These are phyloP conservation scores for Morinoia aosen DNA, from an alignment of 2,888 invertebrate genomes.

Conservation along the genomic window DNA sequence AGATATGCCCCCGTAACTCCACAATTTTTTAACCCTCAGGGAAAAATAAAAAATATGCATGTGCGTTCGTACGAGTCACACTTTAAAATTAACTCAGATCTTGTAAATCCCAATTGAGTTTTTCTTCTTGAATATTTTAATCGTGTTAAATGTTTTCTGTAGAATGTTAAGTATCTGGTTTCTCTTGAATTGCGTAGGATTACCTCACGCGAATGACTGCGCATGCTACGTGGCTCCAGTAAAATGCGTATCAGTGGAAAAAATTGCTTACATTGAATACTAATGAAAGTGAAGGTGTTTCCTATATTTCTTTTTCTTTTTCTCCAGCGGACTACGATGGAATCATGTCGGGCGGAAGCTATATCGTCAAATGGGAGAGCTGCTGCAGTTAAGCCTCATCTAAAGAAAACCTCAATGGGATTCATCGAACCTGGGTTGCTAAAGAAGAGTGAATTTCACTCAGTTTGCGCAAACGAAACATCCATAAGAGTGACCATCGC, in stretches of 20 bases:
- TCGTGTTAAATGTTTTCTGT: too few species aligned
- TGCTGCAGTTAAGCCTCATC: slow-evolving; percentile 57
- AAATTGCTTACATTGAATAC: not conserved
- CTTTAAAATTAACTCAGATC: too few species aligned
- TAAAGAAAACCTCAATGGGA: not conserved
- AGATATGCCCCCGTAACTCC: too few species aligned
- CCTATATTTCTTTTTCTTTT: not conserved
- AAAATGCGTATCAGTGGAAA: not conserved
- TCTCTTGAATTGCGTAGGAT: not conserved
- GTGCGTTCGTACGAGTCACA: too few species aligned
- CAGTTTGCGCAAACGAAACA: not conserved
- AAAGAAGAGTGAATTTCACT: not conserved
- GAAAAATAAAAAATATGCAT: too few species aligned
- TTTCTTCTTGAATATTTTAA: too few species aligned
- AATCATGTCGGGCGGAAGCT: slow-evolving; percentile 23
- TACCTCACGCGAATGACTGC: not conserved
- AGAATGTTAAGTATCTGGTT: not conserved
- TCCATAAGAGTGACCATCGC: not conserved
- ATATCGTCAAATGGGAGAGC: slow-evolving; percentile 59
- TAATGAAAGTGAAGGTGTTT: not conserved
- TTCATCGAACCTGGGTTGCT: not conserved
- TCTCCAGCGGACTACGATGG: slow-evolving; percentile 62
- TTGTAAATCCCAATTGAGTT: too few species aligned
- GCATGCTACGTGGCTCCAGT: not conserved
- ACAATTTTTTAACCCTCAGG: too few species aligned